These are phyloP conservation scores for Hirtodrosophila cameraria DNA, from an alignment of 2,888 invertebrate species.

Conservation along the genomic window DNA sequence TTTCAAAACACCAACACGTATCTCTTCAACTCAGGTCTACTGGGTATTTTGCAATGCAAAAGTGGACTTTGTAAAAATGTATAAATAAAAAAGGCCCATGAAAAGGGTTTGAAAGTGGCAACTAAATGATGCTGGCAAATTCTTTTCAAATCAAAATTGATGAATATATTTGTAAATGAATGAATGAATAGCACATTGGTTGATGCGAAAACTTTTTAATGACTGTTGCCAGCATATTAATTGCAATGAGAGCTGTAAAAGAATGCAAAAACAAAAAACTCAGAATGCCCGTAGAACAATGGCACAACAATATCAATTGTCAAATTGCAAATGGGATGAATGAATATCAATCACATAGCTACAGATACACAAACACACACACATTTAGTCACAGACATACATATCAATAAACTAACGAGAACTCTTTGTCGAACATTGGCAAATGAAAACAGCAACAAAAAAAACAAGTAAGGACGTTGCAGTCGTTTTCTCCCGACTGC, in stretches of 20 bases:
- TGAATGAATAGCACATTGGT: conserved; percentile 3
- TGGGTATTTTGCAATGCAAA: too few relatives aligned
- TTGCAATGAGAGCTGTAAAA: conserved; percentile 30
- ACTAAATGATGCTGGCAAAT: conserved; percentile 13
- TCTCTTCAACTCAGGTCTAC: background rate
- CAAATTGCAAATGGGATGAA: conserved; percentile 39
- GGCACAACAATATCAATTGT: conserved; percentile 14
- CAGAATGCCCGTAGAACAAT: too few relatives aligned
- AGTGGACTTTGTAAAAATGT: too few relatives aligned
- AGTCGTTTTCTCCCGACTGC: too few relatives aligned
- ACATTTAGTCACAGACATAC: background rate
- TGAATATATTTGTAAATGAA: conserved; percentile 17
- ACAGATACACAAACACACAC: background rate
- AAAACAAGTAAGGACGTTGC: too few relatives aligned
- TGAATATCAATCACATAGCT: conserved; percentile 40
- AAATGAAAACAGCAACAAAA: conserved; percentile 39
- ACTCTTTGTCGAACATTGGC: conserved; percentile 25
- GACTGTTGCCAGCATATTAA: conserved; percentile 34
- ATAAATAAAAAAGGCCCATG: background rate
- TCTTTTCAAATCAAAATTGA: conserved; percentile 34
- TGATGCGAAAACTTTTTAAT: conserved; percentile 36
- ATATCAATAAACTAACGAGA: conserved; percentile 14
- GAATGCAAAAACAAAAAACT: background rate
- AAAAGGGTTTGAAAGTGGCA: conserved; percentile 6
- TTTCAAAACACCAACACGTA: background rate